Evolutionary conservation across 2,797 vertebrate genomes (phyloP), one percentile per base, ranked within the genome.

Genomic region (Gobionotothen gibberifrons): DNA sequence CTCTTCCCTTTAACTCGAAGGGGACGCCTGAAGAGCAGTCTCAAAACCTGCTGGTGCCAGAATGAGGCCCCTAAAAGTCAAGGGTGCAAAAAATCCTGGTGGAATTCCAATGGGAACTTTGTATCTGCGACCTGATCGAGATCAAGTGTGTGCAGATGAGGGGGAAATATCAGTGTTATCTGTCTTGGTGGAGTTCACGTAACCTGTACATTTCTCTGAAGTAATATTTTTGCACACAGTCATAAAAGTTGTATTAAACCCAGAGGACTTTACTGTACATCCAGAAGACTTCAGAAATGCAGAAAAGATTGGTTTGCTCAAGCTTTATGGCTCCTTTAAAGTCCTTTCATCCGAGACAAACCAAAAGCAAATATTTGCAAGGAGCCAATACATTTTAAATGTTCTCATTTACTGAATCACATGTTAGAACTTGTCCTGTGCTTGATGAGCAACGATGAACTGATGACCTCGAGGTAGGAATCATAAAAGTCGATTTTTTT

Each of bases 281-380:
- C 32, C n/a, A 48, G 61, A 69, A 21, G 42, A 68, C 15, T 15
- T 1, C 9, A 42, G 0, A 46, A 36, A 7, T 36, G 48, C 3
- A 19, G 21, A 40, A 67, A 68, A 56, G 47, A 58, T 49, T 7
- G 9, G 15, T 55, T 48, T n/a, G 40, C 29, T 65, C 10, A 14
- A 74, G 26, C 63, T 46, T 53, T 42, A 14, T 49, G 46, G 39
- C 52, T 29, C 36, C 12, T 63, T 63, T 39, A 64, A 52, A 67
- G 15, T 53, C 44, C 36, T 51, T 69, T 64, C 39, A 83, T 32
- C 17, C 36, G 49, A 69, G 26, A 79, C 48, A 55, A 72, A 76
- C 48, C 44, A 64, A 67, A 29, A 63, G 49, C 65, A 78, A 89
- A 85, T 84, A 86, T 81, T 86, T 86, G 52, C 47, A 74, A 36